A percentile compares a stretch with the other conserved stretches of the same genome.
Conservation (phyloP, 2,797 vertebrate species). For the Sparidentex hasta region DNA sequence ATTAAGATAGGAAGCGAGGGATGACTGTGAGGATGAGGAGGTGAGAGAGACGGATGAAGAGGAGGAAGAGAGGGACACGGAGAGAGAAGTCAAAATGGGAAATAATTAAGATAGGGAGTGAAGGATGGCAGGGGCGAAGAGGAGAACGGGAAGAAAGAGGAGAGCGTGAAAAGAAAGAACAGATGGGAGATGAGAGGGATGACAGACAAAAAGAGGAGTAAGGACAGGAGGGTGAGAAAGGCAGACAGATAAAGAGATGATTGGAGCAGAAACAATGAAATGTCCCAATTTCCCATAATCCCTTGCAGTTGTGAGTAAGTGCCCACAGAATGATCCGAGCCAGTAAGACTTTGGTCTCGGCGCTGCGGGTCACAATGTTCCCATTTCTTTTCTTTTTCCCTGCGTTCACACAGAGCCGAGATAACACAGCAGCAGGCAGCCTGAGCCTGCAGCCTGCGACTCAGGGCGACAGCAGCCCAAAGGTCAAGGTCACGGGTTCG, state of each 20-base stretch:
- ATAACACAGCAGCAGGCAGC: conserved; percentile 42
- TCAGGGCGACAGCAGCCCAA: conserved; percentile 42
- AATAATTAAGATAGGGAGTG: conserved; percentile 44
- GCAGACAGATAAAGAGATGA: conserved; percentile 47
- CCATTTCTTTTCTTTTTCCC: conserved; percentile 35
- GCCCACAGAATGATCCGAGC: conserved; percentile 49
- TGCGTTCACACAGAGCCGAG: conserved; percentile 40
- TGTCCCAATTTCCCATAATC: conserved; percentile 69
- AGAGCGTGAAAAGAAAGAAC: neutral
- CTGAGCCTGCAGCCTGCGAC: conserved; percentile 44
- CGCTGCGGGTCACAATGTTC: conserved; percentile 57
- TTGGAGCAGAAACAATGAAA: conserved; percentile 62
- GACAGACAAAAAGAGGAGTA: conserved; percentile 5
- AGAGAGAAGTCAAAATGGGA: conserved; percentile 26
- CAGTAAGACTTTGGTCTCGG: conserved; percentile 42
- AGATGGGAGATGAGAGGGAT: conserved; percentile 18
- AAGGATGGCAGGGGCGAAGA: neutral
- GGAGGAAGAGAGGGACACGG: conserved; percentile 3
- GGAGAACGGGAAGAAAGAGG: neutral
- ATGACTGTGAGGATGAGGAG: conserved; percentile 31
- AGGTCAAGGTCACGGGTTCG: conserved; percentile 59
- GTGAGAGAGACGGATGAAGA: conserved; percentile 29
- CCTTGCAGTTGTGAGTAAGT: conserved; percentile 62
- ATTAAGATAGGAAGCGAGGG: conserved; percentile 54
- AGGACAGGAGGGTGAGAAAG: conserved; percentile 22